Conservation (phyloP, 2,888 invertebrate species). For the Sarcophaga rosellei region DNA sequence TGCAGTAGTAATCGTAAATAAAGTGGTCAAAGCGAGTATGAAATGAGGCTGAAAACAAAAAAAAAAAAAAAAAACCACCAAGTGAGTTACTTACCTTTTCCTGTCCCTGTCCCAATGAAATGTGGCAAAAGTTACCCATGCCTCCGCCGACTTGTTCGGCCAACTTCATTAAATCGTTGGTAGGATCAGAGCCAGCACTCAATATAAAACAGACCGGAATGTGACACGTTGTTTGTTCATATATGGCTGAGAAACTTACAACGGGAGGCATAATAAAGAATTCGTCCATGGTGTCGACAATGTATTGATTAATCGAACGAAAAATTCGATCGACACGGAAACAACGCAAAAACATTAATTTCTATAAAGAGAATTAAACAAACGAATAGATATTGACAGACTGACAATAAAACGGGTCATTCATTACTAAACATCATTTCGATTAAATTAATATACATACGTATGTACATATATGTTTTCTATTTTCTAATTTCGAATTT, state of each 20-base stretch:
- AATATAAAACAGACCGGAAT: conserved; percentile 96
- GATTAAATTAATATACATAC: too few species aligned
- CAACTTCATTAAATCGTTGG: conserved; percentile 91
- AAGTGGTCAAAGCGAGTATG: conserved; percentile 2
- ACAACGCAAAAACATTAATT: conserved; percentile 92
- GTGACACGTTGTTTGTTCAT: conserved; percentile 90
- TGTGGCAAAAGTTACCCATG: conserved; percentile 90
- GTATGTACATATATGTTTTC: background rate
- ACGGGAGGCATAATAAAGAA: conserved; percentile 94
- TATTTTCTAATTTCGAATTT: background rate
- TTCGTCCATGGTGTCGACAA: conserved; percentile 91
- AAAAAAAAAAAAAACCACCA: background rate
- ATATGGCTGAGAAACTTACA: conserved; percentile 90
- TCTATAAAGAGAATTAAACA: conserved; percentile 77
- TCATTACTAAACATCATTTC: too few species aligned
- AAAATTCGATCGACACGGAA: conserved; percentile 95
- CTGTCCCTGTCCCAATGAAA: conserved; percentile 97
- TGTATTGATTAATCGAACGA: conserved; percentile 91
- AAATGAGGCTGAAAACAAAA: conserved; percentile 20
- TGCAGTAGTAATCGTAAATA: background rate
- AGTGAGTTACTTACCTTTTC: conserved; percentile 85
- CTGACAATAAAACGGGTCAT: too few species aligned
- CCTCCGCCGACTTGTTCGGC: conserved; percentile 87
- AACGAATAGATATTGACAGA: conserved; percentile 1
- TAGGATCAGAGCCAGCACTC: conserved; percentile 97